phyloP scores from a whole-genome alignment of 2,113 vertebrate genomes.

The Apteryx mantelli region DNA sequence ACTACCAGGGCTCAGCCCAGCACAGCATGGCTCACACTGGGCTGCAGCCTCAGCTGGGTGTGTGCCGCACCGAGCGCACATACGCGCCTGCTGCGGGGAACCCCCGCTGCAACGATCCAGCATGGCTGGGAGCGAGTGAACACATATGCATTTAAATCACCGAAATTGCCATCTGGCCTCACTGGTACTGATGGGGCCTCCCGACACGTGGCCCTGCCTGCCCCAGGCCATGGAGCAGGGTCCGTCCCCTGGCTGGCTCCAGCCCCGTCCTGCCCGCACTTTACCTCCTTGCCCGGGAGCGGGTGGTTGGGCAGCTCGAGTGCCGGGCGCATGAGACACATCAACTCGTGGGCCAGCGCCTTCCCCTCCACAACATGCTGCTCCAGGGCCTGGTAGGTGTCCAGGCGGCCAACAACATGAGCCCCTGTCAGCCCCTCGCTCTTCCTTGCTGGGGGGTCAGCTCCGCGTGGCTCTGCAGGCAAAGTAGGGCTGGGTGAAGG shows the following conservation, averaged over 20 bases:
- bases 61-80: neutral
- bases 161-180: neutral
- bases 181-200: too few relatives aligned
- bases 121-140: neutral
- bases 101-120: neutral
- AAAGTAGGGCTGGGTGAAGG: neutral
- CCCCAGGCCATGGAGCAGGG: slow-evolving; percentile 17
- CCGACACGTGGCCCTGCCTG: slow-evolving; percentile 43
- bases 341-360: slow-evolving; percentile 78
- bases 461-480: slow-evolving; percentile 20
- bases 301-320: slow-evolving; percentile 7
- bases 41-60: too few relatives aligned
- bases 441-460: neutral
- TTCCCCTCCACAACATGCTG: slow-evolving; percentile 83
- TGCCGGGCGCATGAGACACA: slow-evolving; percentile 49
- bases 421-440: slow-evolving; percentile 54
- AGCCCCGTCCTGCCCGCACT: fast-evolving
- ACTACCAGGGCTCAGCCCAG: neutral
- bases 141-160: neutral
- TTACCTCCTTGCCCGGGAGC: slow-evolving; percentile 16
- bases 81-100: neutral
- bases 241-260: neutral
- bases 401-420: slow-evolving; percentile 76
- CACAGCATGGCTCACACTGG: neutral
- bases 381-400: slow-evolving; percentile 83